Conservation (phyloP, 2,797 vertebrate species). For the Buphagus erythrorhynchus region DNA sequence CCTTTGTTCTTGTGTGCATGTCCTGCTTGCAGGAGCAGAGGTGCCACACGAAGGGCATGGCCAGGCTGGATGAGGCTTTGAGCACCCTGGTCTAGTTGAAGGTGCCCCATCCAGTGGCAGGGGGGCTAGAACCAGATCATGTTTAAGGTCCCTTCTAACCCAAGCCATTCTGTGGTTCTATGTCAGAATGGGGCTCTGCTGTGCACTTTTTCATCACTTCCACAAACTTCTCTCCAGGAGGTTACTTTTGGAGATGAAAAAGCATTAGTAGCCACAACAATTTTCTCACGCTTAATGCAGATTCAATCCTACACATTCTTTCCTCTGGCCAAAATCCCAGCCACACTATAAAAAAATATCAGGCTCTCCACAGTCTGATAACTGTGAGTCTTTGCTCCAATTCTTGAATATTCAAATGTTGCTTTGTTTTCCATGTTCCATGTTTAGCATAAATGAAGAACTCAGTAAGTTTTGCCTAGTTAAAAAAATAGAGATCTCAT, state of each 20-base stretch:
- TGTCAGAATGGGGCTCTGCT: background rate
- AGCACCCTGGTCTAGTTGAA: background rate
- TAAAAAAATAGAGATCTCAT: background rate
- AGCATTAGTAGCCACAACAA: background rate
- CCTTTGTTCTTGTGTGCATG: rapidly evolving
- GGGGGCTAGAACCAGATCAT: background rate
- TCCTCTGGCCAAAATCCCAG: constrained; percentile 21
- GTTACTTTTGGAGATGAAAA: background rate
- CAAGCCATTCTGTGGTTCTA: background rate
- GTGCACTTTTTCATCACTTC: background rate
- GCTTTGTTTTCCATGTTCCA: constrained; percentile 26
- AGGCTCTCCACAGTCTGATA: background rate
- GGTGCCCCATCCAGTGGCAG: background rate
- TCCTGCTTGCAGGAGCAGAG: rapidly evolving
- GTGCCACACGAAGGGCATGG: background rate
- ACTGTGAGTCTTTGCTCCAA: background rate
- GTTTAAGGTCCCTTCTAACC: background rate
- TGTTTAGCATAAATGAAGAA: constrained; percentile 17
- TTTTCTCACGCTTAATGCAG: background rate
- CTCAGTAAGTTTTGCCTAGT: background rate
- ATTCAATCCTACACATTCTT: background rate
- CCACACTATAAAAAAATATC: background rate
- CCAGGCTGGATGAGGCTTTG: background rate
- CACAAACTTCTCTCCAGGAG: background rate
- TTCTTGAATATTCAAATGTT: constrained; percentile 10